Base-by-base conservation (phyloP, 2,113 vertebrate genomes). In the Aix galericulata region DNA sequence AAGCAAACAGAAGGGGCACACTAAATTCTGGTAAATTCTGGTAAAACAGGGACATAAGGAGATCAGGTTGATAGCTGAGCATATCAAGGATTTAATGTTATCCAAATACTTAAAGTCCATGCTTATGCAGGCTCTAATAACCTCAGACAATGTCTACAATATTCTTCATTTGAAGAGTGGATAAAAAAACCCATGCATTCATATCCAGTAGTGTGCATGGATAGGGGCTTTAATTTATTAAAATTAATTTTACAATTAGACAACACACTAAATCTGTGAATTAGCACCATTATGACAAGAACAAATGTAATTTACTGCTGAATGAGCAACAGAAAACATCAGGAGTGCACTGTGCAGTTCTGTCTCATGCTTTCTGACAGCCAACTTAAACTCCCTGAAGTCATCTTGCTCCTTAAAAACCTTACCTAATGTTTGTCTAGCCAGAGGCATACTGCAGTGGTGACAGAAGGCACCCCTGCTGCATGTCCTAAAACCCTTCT, bases 241-340 rank as follows among this genome's bases (percentile, higher is more conserved):
- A 89, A 88, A 78, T 48, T 52, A 64, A 93, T 94, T 86, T 96
- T 92, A 75, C 42, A 81, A 84, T 88, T 88, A 91, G 29, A 75
- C 36, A 84, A 48, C 56, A n/a, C 16, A 44, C 56, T 72, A 77
- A 53, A 75, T 86, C 82, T 75, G 48, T 91, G 90, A 95, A 88
- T 86, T 86, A 94, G 38, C 38, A 68, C 29, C 7, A 36, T 40
- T 90, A 84, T 62, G 76, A 32, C 62, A 81, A 56, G 76, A 96
- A 44, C 88, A 95, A 92, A 91, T 96, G 94, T 66, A 64, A 60
- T 56, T 93, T 80, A 73, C 84, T 95, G 81, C 38, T 88, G 82
- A 91, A 88, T 75, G 93, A 95, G 67, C 90, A 88, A 9, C 60
- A 75, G 31, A 81, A 88, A 83, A 60, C 68, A 90, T 32, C 73